Conservation (phyloP, 1,140 invertebrate genomes). For the Apis florea region DNA sequence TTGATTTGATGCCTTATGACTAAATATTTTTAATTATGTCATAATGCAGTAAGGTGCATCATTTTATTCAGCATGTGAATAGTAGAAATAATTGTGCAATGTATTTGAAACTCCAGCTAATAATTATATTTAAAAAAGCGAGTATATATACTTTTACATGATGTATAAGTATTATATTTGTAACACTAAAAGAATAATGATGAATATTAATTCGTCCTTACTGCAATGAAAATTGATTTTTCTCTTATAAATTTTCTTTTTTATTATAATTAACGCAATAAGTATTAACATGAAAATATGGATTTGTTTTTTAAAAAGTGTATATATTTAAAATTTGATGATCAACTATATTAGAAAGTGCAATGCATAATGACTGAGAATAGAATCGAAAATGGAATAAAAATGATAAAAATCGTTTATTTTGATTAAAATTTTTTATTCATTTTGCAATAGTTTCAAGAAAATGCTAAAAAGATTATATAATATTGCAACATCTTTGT, state of each 20-base stretch:
- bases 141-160: slow-evolving; percentile 28
- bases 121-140: slow-evolving; percentile 52
- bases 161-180: slow-evolving; percentile 30
- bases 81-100: slow-evolving; percentile 66
- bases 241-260: slow-evolving; percentile 15
- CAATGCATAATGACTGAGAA: slow-evolving; percentile 52
- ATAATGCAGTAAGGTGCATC: slow-evolving; percentile 64
- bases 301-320: background rate
- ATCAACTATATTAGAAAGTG: slow-evolving; percentile 23
- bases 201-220: slow-evolving; percentile 41
- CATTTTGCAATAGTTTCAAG: slow-evolving; percentile 26
- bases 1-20: slow-evolving; percentile 68
- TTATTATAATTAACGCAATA: background rate
- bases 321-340: background rate
- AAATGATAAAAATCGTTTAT: slow-evolving; percentile 16
- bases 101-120: slow-evolving; percentile 62
- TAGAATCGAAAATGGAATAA: slow-evolving; percentile 9
- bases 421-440: slow-evolving; percentile 27
- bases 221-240: slow-evolving; percentile 26
- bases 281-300: background rate
- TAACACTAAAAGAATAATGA: slow-evolving; percentile 11
- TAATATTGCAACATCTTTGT: slow-evolving; percentile 37
- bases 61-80: slow-evolving; percentile 66
- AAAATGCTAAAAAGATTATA: slow-evolving; percentile 20
- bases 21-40: slow-evolving; percentile 66